Evolutionary conservation across 2,888 invertebrate genomes (phyloP).

Genomic region (Ametastegia equiseti): DNA sequence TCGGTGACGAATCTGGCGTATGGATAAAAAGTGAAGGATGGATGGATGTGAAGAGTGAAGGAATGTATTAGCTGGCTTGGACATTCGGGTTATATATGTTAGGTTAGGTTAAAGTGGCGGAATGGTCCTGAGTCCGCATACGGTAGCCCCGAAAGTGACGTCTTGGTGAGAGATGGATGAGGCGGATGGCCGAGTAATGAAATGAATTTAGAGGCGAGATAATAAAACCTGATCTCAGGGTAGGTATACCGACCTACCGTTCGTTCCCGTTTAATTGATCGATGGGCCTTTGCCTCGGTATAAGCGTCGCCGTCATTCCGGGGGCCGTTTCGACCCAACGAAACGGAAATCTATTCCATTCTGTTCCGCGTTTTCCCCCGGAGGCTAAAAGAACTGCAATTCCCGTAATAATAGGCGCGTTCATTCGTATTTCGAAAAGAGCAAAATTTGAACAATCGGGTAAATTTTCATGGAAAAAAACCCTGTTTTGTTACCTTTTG

Average conservation of each 20-base stretch:
- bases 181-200: constrained; percentile 27
- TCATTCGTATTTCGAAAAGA: no score
- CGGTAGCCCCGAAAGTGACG: constrained; percentile 11
- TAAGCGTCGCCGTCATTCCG: no score
- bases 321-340: no score
- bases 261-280: constrained; percentile 52
- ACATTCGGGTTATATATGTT: neutral
- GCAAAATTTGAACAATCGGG: neutral
- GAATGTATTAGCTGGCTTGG: no score
- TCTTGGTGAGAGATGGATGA: constrained; percentile 43
- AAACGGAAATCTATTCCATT: constrained; percentile 5
- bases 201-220: constrained; percentile 46
- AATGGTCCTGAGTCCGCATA: neutral
- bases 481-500: neutral
- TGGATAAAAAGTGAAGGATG: no score
- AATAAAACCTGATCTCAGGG: constrained; percentile 46
- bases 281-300: constrained; percentile 44
- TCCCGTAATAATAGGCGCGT: no score
- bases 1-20: no score
- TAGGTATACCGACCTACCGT: neutral
- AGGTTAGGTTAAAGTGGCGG: neutral
- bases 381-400: neutral
- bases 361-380: no score
- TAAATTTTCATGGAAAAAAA: no score
- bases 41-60: no score